Base-by-base conservation (phyloP, 2,113 vertebrate genomes). In the Sturnus vulgaris region DNA sequence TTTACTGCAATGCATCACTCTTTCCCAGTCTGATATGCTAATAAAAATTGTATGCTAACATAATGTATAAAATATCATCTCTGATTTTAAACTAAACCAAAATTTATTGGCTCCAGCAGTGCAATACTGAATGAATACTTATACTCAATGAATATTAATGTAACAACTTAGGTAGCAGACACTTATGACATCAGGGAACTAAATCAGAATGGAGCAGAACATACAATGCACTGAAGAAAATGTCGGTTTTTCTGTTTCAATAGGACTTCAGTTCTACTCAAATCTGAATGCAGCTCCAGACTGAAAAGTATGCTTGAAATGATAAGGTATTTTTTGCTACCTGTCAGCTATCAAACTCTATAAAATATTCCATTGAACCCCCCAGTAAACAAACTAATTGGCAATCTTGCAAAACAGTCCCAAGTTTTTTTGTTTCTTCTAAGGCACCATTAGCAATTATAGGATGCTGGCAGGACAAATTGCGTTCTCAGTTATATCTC, bases 11-110 rank as follows among this genome's bases (percentile, higher is more conserved):
- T 94, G 96, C 94, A 95, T 92, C 92, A 89, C 83, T 94, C 85
- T 80, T 80, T 82, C 81, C 89, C 86, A 89, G 65, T 35, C 72
- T 72, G 88, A 92, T 95, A 96, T 40, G 95, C 96, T 92, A 88
- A 94, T 93, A 93, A 97, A 95, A 92, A 91, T 57, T 92, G 96
- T 83, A 96, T 94, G 96, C 79, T 93, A 95, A 91, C 82, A 90
- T n/a, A 83, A 96, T 68, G 64, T 95, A 96, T 97, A 96, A 96
- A 95, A 90, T 93, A 88, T 82, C 66, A 88, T 72, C 86, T 93
- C 82, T 95, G 81, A 94, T 96, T 96, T 95, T 91, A 92, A 91
- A 91, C 65, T 72, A 95, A 95, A 79, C 55, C 66, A 91, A 56
- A 95, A 94, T 96, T 93, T 96, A 97, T 91, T 49, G 37, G 78